A percentile compares a stretch with the other conserved stretches of the same genome.
phyloP scores from a whole-genome alignment of 2,888 invertebrate species.

The Meteorus colon region DNA sequence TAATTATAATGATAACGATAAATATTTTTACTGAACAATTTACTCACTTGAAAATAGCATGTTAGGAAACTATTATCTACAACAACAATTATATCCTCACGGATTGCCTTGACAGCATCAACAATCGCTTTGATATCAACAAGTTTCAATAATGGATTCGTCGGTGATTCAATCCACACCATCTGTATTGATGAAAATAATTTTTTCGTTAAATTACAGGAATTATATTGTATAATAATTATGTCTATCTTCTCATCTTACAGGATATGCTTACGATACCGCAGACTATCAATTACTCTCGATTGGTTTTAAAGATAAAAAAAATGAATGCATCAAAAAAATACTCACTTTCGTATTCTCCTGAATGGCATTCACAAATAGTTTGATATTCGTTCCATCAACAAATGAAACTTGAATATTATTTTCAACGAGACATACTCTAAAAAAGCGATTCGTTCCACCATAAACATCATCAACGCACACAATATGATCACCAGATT shows the following conservation, averaged over 20 bases:
- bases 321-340: too few relatives aligned
- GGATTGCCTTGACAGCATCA: slow-evolving; percentile 76
- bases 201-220: not conserved
- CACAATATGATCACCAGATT: slow-evolving; percentile 91
- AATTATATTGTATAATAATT: slow-evolving; percentile 11
- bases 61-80: slow-evolving; percentile 97
- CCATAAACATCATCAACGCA: slow-evolving; percentile 96
- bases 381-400: slow-evolving; percentile 82
- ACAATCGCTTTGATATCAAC: slow-evolving; percentile 86
- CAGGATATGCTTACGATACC: slow-evolving; percentile 7
- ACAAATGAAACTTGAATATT: slow-evolving; percentile 86
- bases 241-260: slow-evolving; percentile 39
- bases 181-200: slow-evolving; percentile 74
- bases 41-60: slow-evolving; percentile 83
- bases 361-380: slow-evolving; percentile 81
- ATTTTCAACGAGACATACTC: slow-evolving; percentile 79
- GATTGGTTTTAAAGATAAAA: not conserved
- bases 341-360: slow-evolving; percentile 87
- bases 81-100: slow-evolving; percentile 80
- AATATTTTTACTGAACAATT: slow-evolving; percentile 4
- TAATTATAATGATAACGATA: not conserved
- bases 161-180: slow-evolving; percentile 96
- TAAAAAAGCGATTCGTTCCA: slow-evolving; percentile 86
- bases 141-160: slow-evolving; percentile 95
- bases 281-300: slow-evolving; percentile 4